Conservation (phyloP, 2,797 vertebrate species). For the Merluccius polli region DNA sequence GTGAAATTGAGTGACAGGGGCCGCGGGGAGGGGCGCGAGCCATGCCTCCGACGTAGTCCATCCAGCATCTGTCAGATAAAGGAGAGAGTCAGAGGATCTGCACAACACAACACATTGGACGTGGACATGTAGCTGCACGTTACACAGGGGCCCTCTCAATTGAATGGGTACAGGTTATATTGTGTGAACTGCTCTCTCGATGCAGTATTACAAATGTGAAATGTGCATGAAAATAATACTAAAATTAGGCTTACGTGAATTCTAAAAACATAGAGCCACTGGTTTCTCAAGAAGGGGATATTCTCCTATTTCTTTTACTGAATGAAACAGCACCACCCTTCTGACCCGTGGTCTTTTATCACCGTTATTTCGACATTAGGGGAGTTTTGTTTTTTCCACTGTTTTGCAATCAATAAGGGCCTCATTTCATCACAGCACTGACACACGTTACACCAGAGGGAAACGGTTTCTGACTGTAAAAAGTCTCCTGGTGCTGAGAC, state of each 20-base stretch:
- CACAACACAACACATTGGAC: background rate
- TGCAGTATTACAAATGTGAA: background rate
- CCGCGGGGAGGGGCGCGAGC: slow-evolving; percentile 66
- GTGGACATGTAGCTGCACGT: background rate
- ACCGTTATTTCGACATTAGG: slow-evolving; percentile 41
- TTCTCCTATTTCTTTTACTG: background rate
- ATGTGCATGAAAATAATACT: background rate
- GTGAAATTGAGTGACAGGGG: slow-evolving; percentile 76
- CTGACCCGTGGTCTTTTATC: slow-evolving; percentile 12
- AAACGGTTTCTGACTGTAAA: background rate
- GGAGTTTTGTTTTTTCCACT: background rate
- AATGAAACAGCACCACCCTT: background rate
- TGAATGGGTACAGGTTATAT: background rate
- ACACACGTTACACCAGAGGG: background rate
- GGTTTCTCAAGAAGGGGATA: too few species aligned
- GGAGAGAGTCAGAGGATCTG: background rate
- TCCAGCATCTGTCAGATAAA: slow-evolving; percentile 71
- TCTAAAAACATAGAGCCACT: background rate
- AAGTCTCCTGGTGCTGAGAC: background rate
- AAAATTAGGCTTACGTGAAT: background rate
- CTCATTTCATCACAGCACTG: background rate
- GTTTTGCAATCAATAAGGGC: slow-evolving; percentile 44
- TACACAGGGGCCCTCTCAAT: background rate
- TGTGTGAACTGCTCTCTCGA: background rate
- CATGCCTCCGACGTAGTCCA: slow-evolving; percentile 69